Evolutionary conservation across 2,113 vertebrate genomes (phyloP).

Genomic region (Gorsachius goisagi): DNA sequence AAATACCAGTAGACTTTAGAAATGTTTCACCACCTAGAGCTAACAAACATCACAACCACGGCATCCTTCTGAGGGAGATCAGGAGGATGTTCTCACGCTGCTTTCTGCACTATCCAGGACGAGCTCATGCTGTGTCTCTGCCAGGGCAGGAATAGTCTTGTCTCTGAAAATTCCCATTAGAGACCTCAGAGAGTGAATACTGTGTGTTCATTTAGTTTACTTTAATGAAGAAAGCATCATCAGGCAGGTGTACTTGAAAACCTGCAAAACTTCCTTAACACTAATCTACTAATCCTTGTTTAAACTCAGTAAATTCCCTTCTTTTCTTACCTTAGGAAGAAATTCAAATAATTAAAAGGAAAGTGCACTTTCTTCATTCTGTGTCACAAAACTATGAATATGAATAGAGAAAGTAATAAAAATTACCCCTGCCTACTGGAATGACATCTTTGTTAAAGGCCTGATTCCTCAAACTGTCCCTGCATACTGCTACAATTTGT

Average conservation of each 20-base stretch:
- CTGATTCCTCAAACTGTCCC: neutral
- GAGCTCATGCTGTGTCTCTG: neutral
- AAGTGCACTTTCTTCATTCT: neutral
- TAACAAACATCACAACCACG: neutral
- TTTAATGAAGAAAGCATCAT: neutral
- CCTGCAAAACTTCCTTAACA: neutral
- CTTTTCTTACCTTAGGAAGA: neutral
- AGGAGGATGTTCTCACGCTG: neutral
- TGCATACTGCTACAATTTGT: neutral
- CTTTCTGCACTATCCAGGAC: neutral
- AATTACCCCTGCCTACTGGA: neutral
- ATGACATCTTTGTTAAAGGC: neutral
- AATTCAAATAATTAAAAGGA: neutral
- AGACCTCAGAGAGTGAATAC: neutral
- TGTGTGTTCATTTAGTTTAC: neutral
- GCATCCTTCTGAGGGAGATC: neutral
- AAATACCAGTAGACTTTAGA: slow-evolving; percentile 46
- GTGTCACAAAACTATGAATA: neutral
- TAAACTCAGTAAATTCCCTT: neutral
- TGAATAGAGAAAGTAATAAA: neutral
- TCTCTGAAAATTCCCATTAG: neutral
- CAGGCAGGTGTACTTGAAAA: neutral
- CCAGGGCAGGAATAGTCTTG: neutral
- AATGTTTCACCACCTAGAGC: slow-evolving; percentile 27
- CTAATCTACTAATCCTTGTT: neutral